These are phyloP conservation scores for Hyles vespertilio DNA, from an alignment of 1,140 invertebrate genomes.

Conservation along the genomic window DNA sequence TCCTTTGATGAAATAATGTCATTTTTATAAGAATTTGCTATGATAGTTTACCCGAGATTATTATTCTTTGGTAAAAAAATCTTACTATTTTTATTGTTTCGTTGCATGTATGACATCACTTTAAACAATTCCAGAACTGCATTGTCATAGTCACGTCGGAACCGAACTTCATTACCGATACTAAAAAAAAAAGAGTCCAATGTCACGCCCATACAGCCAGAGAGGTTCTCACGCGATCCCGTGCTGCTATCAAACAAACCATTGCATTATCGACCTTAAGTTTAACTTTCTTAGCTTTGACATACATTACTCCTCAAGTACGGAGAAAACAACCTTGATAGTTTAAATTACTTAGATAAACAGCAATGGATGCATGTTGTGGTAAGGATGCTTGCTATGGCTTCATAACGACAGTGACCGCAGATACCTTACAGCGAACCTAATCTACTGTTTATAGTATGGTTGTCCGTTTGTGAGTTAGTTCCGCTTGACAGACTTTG, in stretches of 20 bases:
- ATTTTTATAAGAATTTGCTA: no score
- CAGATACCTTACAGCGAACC: conserved; percentile 44
- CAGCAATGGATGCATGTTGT: conserved; percentile 28
- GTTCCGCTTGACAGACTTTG: no score
- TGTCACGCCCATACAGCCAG: conserved; percentile 68
- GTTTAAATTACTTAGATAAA: conserved; percentile 1
- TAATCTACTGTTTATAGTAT: conserved; percentile 20
- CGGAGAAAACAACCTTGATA: not conserved
- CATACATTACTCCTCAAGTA: not conserved
- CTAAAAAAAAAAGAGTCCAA: conserved; percentile 52
- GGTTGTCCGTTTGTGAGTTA: no score
- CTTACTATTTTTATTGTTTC: no score
- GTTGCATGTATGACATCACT: no score
- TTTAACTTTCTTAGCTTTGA: not conserved
- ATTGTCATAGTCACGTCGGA: conserved; percentile 60
- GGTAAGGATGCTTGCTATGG: conserved; percentile 39
- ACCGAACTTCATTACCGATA: conserved; percentile 41
- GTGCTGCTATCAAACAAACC: conserved; percentile 52
- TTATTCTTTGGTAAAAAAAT: no score
- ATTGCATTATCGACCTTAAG: conserved; percentile 40
- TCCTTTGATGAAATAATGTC: no score
- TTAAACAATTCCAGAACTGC: conserved; percentile 26
- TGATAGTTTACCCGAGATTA: no score
- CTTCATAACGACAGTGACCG: conserved; percentile 44
- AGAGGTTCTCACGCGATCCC: conserved; percentile 60